A percentile compares a stretch with the other conserved stretches of the same genome.
These are phyloP conservation scores for Podarcis lilfordi DNA, from an alignment of 2,797 vertebrate species.

Conservation along the genomic window DNA sequence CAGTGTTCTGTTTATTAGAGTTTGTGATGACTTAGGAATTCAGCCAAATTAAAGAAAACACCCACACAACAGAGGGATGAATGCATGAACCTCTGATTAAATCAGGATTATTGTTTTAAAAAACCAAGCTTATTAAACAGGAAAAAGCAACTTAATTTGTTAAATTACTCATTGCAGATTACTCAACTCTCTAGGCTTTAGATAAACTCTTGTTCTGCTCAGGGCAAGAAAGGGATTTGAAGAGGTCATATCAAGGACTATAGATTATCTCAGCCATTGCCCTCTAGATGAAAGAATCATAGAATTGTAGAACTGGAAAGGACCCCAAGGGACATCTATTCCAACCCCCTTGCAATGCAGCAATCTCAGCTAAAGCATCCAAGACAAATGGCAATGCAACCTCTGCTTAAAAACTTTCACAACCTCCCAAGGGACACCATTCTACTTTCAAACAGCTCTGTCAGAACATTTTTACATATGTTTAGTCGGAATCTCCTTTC, in stretches of 20 bases:
- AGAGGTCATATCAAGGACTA: neutral
- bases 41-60: neutral
- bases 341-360: too few species aligned
- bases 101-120: constrained; percentile 29
- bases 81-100: constrained; percentile 32
- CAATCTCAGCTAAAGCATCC: too few species aligned
- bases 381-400: too few species aligned
- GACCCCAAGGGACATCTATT: too few species aligned
- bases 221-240: neutral
- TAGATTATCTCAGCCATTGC: too few species aligned
- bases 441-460: too few species aligned
- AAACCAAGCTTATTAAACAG: constrained; percentile 42
- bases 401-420: too few species aligned
- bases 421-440: too few species aligned
- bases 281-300: too few species aligned
- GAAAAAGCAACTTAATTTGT: constrained; percentile 55
- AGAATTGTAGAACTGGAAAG: too few species aligned
- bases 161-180: constrained; percentile 53
- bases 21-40: neutral
- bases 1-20: neutral
- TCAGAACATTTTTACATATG: too few species aligned
- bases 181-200: constrained; percentile 31
- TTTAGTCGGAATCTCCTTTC: too few species aligned
- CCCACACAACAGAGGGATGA: constrained; percentile 5
- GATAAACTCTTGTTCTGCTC: neutral